These are phyloP conservation scores for Pangasius djambal DNA, from an alignment of 2,797 vertebrate genomes.

Conservation along the genomic window DNA sequence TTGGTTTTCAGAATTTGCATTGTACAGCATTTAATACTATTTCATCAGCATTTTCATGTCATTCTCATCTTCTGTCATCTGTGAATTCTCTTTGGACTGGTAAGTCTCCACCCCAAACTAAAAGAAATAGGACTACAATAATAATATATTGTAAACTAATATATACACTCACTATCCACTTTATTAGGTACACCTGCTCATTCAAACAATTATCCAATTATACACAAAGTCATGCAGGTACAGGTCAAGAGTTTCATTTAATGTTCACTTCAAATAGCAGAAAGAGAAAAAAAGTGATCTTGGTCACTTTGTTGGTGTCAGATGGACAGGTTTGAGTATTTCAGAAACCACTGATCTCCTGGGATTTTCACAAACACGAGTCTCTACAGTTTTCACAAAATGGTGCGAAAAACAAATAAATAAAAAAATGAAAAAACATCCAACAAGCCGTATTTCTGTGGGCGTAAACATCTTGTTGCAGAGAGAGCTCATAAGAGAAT, in stretches of 20 bases:
- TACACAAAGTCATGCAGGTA: not conserved
- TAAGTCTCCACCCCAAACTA: not conserved
- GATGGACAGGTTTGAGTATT: not conserved
- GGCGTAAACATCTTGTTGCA: not conserved
- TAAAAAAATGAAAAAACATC: too few relatives aligned
- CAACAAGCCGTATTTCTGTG: not conserved
- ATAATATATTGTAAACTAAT: not conserved
- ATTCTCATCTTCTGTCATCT: not conserved
- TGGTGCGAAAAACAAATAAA: not conserved
- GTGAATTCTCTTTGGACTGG: not conserved
- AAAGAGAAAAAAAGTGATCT: not conserved
- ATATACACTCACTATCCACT: too few relatives aligned
- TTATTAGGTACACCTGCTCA: not conserved
- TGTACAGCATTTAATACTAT: not conserved
- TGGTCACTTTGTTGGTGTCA: not conserved
- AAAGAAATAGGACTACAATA: not conserved
- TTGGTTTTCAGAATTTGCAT: not conserved
- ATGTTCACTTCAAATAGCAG: not conserved
- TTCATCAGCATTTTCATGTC: not conserved
- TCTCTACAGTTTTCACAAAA: not conserved
- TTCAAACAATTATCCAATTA: not conserved
- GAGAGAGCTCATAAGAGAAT: not conserved
- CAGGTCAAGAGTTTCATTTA: not conserved
- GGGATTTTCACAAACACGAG: not conserved
- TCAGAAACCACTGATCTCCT: not conserved